Conservation (phyloP, 2,797 vertebrate genomes). For the Labroides dimidiatus region DNA sequence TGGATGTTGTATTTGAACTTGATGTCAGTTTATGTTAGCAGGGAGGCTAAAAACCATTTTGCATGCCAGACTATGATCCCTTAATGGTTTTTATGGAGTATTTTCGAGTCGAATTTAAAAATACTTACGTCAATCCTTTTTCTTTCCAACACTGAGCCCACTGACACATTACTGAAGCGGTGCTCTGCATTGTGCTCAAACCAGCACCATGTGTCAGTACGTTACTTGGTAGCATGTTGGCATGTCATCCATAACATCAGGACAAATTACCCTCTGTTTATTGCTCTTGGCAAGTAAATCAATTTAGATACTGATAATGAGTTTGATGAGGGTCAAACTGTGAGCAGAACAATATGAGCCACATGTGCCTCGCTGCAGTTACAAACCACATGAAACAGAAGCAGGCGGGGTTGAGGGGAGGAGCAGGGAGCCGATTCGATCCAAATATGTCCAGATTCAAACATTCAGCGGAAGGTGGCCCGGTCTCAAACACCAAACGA, state of each 20-base stretch:
- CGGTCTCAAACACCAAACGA: conserved; percentile 67
- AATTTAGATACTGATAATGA: conserved; percentile 57
- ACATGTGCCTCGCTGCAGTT: conserved; percentile 73
- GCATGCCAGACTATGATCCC: background rate
- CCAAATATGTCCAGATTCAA: conserved; percentile 78
- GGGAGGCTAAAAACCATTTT: background rate
- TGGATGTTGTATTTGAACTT: no score
- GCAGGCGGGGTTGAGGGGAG: conserved; percentile 59
- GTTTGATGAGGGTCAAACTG: conserved; percentile 57
- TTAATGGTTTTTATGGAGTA: no score
- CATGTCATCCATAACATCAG: conserved; percentile 20
- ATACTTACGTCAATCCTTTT: no score
- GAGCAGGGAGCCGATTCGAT: conserved; percentile 69
- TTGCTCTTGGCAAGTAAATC: conserved; percentile 55
- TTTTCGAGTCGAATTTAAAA: no score
- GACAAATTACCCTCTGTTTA: conserved; percentile 34
- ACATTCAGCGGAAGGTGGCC: conserved; percentile 73
- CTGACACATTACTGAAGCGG: background rate
- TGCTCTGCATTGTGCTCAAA: conserved; percentile 21
- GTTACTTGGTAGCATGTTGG: conserved; percentile 10
- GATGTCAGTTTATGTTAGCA: no score
- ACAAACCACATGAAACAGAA: conserved; percentile 79
- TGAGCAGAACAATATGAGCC: conserved; percentile 73
- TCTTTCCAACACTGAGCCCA: no score
- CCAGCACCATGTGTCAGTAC: conserved; percentile 25